Conservation (phyloP, 2,797 vertebrate species). For the Parotocinclus haroldoi region DNA sequence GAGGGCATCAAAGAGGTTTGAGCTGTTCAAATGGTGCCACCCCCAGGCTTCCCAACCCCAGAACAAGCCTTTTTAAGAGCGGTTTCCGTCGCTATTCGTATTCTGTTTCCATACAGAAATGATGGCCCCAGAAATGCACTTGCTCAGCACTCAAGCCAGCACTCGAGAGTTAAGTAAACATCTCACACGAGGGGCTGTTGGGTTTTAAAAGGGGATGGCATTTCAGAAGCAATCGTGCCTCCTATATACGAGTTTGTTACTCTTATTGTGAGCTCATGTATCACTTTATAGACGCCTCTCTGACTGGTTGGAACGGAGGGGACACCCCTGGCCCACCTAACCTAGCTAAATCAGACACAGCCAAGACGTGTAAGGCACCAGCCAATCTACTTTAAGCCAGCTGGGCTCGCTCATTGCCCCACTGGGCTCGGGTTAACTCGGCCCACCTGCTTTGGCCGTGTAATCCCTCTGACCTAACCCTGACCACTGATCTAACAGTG, state of each 20-base stretch:
- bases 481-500: constrained; percentile 16
- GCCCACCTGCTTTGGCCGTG: constrained; percentile 34
- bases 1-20: constrained; percentile 12
- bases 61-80: constrained; percentile 14
- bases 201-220: not conserved
- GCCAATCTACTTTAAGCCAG: constrained; percentile 25
- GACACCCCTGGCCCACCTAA: not conserved
- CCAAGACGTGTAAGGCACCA: constrained; percentile 15
- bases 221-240: not conserved
- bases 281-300: not conserved
- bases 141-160: not conserved
- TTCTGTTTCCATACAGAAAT: constrained; percentile 11
- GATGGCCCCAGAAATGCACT: constrained; percentile 4
- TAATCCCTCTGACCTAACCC: constrained; percentile 35
- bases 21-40: constrained; percentile 3
- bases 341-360: constrained; percentile 6
- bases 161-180: constrained; percentile 26
- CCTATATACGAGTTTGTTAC: too few species aligned
- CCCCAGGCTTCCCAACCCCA: not conserved
- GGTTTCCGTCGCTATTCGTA: constrained; percentile 3
- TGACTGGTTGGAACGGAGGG: constrained; percentile 3
- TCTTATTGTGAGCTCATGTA: too few species aligned
- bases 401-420: constrained; percentile 14
- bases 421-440: constrained; percentile 18
- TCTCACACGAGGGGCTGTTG: constrained; percentile 1